Conservation (phyloP, 2,888 invertebrate species). For the Trissoscelio sp. region DNA sequence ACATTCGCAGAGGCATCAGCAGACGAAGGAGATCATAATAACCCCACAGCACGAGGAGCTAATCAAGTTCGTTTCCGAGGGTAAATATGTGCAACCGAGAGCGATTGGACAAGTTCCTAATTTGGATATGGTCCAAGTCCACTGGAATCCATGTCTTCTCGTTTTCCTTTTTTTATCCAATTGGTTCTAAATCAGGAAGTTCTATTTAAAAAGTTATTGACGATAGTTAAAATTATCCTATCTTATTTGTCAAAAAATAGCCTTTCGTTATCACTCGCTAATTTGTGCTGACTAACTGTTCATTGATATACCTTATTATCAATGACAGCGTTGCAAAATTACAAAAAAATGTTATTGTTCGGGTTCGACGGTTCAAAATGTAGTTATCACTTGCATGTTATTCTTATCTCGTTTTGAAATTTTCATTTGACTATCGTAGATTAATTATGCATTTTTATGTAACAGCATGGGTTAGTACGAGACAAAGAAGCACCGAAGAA, state of each 20-base stretch:
- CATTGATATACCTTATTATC: slow-evolving; percentile 5
- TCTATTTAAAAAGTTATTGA: background rate
- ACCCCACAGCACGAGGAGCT: slow-evolving; percentile 94
- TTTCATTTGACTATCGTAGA: slow-evolving; percentile 26
- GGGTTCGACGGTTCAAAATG: background rate
- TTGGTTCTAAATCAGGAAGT: background rate
- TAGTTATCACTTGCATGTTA: background rate
- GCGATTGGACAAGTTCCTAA: background rate
- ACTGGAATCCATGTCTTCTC: background rate
- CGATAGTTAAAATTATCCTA: background rate
- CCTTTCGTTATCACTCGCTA: slow-evolving; percentile 5
- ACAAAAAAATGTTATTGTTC: background rate
- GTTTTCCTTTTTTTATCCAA: background rate
- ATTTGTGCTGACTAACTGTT: slow-evolving; percentile 36
- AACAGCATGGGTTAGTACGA: slow-evolving; percentile 87
- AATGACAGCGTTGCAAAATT: background rate
- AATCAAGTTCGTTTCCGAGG: slow-evolving; percentile 93
- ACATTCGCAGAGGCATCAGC: slow-evolving; percentile 85
- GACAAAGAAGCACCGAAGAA: slow-evolving; percentile 85
- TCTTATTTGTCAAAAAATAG: background rate
- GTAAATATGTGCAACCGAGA: slow-evolving; percentile 85
- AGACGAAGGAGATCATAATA: slow-evolving; percentile 86
- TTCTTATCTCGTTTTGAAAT: slow-evolving; percentile 1
- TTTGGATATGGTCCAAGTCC: slow-evolving; percentile 26
- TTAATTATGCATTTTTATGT: slow-evolving; percentile 44